phyloP scores from a whole-genome alignment of 2,888 invertebrate genomes.

The Cantharis nigra region DNA sequence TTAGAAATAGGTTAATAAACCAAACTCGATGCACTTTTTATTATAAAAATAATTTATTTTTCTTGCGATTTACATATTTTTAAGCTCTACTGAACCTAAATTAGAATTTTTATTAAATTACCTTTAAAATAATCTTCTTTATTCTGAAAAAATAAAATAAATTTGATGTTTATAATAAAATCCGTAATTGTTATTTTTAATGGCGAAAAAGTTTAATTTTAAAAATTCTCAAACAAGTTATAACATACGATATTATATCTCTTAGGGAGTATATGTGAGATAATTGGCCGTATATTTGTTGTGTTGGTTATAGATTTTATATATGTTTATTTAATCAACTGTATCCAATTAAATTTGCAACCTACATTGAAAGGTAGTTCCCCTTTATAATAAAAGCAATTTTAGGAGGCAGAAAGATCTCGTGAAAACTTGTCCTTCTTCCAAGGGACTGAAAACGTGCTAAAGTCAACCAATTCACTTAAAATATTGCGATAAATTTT shows the following conservation, averaged over 20 bases:
- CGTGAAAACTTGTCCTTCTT: background rate
- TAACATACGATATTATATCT: background rate
- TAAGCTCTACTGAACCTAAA: background rate
- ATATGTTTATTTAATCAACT: background rate
- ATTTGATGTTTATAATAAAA: background rate
- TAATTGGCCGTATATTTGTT: background rate
- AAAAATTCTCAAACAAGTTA: background rate
- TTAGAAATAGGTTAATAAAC: background rate
- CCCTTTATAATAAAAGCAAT: background rate
- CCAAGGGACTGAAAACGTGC: background rate
- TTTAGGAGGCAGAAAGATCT: background rate
- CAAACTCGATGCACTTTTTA: background rate
- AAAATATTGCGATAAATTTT: background rate
- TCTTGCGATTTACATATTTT: background rate
- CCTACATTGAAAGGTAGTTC: background rate
- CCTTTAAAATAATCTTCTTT: background rate
- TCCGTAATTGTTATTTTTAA: background rate
- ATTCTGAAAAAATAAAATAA: background rate
- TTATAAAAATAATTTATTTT: background rate
- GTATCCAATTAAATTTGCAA: background rate
- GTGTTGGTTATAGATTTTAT: background rate
- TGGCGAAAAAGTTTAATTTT: background rate
- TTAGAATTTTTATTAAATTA: background rate
- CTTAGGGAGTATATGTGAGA: background rate
- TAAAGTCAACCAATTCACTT: background rate